A percentile compares a stretch with the other conserved stretches of the same genome.
Conservation (phyloP, 2,797 vertebrate genomes). For the Hippopotamyrus pictus region DNA sequence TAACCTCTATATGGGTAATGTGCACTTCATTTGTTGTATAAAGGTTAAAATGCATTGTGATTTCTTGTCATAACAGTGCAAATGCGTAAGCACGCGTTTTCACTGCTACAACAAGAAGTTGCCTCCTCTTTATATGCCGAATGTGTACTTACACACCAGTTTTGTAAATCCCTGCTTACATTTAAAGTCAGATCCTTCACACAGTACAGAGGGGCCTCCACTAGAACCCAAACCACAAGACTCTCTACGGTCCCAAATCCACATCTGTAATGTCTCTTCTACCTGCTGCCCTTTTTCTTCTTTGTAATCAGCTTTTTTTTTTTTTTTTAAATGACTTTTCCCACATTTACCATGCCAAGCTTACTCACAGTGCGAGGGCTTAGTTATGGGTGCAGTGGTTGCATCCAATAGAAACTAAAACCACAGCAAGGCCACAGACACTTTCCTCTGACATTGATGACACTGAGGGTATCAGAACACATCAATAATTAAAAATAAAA, state of each 20-base stretch:
- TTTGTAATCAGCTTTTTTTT: neutral
- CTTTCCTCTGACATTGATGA: conserved; percentile 28
- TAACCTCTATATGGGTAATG: neutral
- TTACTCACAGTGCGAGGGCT: conserved; percentile 17
- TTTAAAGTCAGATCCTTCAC: neutral
- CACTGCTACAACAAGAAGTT: neutral
- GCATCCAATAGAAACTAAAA: conserved; percentile 50
- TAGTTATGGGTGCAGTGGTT: conserved; percentile 50
- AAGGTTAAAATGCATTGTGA: neutral
- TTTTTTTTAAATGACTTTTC: neutral
- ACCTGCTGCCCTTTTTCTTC: neutral
- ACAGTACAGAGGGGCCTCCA: neutral
- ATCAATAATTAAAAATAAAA: conserved; percentile 13
- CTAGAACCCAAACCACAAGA: neutral
- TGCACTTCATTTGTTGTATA: neutral
- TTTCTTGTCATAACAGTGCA: neutral
- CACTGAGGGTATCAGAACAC: conserved; percentile 34
- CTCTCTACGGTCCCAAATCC: neutral
- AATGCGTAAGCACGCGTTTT: neutral
- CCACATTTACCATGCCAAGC: neutral
- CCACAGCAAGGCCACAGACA: conserved; percentile 45
- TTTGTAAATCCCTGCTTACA: neutral
- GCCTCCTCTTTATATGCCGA: neutral
- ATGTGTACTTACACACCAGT: neutral
- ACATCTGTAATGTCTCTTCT: neutral